These are phyloP conservation scores for Acrobeloides nanus DNA, from an alignment of 2,888 invertebrate genomes.

Conservation along the genomic window DNA sequence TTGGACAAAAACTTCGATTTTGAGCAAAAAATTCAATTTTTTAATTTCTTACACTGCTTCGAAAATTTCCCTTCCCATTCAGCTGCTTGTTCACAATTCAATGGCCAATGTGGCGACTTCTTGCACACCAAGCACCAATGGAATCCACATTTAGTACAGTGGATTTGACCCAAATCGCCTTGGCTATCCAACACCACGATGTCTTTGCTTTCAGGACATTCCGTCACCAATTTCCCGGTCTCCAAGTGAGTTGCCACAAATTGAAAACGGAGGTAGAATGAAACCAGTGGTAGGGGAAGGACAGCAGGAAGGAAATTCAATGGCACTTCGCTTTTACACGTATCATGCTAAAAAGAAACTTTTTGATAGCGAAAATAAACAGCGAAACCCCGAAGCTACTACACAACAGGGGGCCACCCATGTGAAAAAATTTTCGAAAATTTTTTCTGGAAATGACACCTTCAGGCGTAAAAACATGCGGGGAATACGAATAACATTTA, in stretches of 20 bases:
- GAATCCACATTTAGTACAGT: constrained; percentile 23
- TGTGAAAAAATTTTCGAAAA: too few species aligned
- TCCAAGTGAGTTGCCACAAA: neutral
- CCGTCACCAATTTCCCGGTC: too few species aligned
- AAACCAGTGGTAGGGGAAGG: constrained; percentile 8
- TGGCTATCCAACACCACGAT: neutral
- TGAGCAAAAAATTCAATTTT: too few species aligned
- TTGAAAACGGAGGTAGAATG: neutral
- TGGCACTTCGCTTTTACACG: constrained; percentile 1
- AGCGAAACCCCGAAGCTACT: too few species aligned
- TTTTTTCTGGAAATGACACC: too few species aligned
- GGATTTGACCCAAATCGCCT: constrained; percentile 6
- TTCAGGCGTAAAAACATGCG: too few species aligned
- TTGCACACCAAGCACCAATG: constrained; percentile 33
- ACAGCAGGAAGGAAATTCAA: constrained; percentile 1
- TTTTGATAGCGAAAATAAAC: too few species aligned
- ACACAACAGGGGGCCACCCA: too few species aligned
- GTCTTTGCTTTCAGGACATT: constrained; percentile 8
- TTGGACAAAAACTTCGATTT: too few species aligned
- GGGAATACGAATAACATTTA: too few species aligned
- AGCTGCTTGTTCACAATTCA: constrained; percentile 26
- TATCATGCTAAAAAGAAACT: too few species aligned
- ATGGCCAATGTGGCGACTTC: constrained; percentile 35
- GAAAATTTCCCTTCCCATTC: constrained; percentile 30
- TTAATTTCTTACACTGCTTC: constrained; percentile 11